These are phyloP conservation scores for Gasteruption jaculator DNA, from an alignment of 2,888 invertebrate species.

Conservation along the genomic window DNA sequence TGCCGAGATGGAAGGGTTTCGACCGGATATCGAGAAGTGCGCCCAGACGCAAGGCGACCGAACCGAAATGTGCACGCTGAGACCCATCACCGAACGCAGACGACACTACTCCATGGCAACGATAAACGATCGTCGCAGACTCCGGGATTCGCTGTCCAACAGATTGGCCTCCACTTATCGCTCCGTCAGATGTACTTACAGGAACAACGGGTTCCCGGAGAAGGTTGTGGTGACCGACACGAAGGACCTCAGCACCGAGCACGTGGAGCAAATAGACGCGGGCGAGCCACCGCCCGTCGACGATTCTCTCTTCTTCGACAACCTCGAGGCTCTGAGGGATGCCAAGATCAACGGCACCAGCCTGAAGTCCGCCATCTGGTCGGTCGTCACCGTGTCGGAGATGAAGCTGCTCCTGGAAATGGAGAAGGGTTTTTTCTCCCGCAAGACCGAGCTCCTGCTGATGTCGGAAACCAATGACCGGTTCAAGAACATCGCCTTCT, in stretches of 20 bases:
- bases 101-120: slow-evolving; percentile 37
- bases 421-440: slow-evolving; percentile 32
- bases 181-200: slow-evolving; percentile 29
- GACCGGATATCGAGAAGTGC: no score
- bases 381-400: slow-evolving; percentile 35
- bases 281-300: slow-evolving; percentile 45
- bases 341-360: slow-evolving; percentile 32
- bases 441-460: slow-evolving; percentile 18
- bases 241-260: slow-evolving; percentile 17
- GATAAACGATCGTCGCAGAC: slow-evolving; percentile 30
- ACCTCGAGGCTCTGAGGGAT: slow-evolving; percentile 36
- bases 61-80: no score
- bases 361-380: slow-evolving; percentile 41
- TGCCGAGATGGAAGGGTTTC: no score
- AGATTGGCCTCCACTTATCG: slow-evolving; percentile 35
- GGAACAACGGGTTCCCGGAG: slow-evolving; percentile 23
- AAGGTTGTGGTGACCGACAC: slow-evolving; percentile 20
- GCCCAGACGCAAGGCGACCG: no score
- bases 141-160: slow-evolving; percentile 28
- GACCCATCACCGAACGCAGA: no score
- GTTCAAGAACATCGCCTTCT: slow-evolving; percentile 62
- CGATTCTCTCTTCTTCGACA: slow-evolving; percentile 46
- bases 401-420: slow-evolving; percentile 40
- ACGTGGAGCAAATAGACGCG: slow-evolving; percentile 44
- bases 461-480: slow-evolving; percentile 22